Percentiles rank a stretch among this genome's conserved stretches.
Conservation (phyloP, 2,113 vertebrate genomes). For the western clawed frog (Xenopus tropicalis) region DNA sequence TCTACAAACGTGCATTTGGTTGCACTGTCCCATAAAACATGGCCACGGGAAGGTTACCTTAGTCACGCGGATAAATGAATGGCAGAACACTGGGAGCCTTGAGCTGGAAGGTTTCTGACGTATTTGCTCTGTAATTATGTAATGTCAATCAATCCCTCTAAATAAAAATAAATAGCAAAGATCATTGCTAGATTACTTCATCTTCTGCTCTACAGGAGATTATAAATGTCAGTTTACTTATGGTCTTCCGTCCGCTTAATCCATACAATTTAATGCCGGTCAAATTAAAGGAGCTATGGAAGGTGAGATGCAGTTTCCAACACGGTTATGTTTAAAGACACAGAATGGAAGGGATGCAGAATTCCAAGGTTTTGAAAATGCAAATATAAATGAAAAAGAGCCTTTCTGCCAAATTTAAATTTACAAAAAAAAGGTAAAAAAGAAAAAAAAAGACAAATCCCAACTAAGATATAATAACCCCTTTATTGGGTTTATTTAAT, state of each 20-base stretch:
- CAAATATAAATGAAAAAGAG: too few species aligned
- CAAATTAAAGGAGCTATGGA: neutral
- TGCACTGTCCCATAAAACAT: neutral
- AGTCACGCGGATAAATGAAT: neutral
- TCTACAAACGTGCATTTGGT: neutral
- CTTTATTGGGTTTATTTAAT: too few species aligned
- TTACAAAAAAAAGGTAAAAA: too few species aligned
- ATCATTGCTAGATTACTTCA: neutral
- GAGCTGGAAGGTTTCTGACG: neutral
- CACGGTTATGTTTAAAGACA: too few species aligned
- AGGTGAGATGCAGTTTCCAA: neutral
- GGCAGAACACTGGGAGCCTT: neutral
- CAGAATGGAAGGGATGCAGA: too few species aligned
- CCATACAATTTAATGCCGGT: neutral
- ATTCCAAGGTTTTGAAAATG: too few species aligned
- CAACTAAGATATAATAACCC: too few species aligned
- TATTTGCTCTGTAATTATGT: slow-evolving; percentile 15
- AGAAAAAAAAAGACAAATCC: too few species aligned
- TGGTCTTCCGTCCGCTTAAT: slow-evolving; percentile 9
- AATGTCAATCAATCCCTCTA: slow-evolving; percentile 14
- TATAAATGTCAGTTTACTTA: slow-evolving; percentile 20
- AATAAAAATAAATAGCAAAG: slow-evolving; percentile 17
- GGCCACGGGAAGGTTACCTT: neutral
- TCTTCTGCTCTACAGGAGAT: slow-evolving; percentile 12
- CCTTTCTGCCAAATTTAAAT: too few species aligned